These are phyloP conservation scores for Rana temporaria DNA, from an alignment of 2,113 vertebrate genomes.

Conservation along the genomic window DNA sequence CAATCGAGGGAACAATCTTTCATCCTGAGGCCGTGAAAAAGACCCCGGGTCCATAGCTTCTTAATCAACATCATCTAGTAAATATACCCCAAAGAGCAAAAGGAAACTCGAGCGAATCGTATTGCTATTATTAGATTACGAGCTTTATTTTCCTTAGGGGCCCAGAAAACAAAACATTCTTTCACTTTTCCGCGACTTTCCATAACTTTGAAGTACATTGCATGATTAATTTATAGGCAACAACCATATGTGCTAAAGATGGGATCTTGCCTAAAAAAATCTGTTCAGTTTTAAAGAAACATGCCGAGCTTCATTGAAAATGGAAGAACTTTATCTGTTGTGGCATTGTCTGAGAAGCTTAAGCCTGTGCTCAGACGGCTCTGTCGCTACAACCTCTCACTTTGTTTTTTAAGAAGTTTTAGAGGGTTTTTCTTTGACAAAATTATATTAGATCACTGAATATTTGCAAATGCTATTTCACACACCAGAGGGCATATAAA, in stretches of 20 bases:
- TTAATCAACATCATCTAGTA: conserved; percentile 20
- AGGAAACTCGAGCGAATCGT: conserved; percentile 12
- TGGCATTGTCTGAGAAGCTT: not conserved
- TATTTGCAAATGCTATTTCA: conserved; percentile 20
- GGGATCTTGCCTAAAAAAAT: not conserved
- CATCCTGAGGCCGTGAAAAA: not conserved
- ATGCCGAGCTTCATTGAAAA: not conserved
- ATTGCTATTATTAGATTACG: conserved; percentile 38
- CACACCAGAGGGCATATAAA: not conserved
- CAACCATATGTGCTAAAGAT: conserved; percentile 17
- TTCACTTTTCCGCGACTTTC: conserved; percentile 29
- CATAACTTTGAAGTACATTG: conserved; percentile 30
- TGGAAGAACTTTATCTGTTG: conserved; percentile 3
- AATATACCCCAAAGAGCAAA: conserved; percentile 31
- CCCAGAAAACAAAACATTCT: conserved; percentile 34
- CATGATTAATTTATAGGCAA: conserved; percentile 41
- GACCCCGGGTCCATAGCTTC: not conserved
- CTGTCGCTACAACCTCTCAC: not conserved
- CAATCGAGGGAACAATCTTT: conserved; percentile 6
- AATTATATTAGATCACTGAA: not conserved
- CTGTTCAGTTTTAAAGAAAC: conserved; percentile 27
- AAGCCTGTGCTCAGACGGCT: not conserved
- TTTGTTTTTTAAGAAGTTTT: not conserved
- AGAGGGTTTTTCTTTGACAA: conserved; percentile 19
- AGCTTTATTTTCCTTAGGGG: conserved; percentile 46